A percentile compares a stretch with the other conserved stretches of the same genome.
Evolutionary conservation across 2,888 invertebrate genomes (phyloP).

Genomic region (Synergus japonicus): DNA sequence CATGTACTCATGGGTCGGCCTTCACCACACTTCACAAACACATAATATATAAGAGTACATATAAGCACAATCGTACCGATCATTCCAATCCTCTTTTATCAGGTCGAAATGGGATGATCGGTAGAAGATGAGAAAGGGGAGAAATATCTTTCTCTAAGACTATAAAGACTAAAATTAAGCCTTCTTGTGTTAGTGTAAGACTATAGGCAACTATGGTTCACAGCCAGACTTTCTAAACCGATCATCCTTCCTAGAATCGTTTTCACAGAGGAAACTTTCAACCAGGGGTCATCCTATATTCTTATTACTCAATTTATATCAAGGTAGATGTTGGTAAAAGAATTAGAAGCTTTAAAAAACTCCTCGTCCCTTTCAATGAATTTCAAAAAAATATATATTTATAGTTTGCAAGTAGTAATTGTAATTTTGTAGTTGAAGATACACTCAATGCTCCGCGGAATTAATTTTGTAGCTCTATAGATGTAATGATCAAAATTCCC

Average conservation of each 20-base stretch:
- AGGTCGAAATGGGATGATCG: slow-evolving; percentile 18
- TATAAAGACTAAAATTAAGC: slow-evolving; percentile 6
- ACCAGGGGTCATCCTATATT: not conserved
- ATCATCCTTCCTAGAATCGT: slow-evolving; percentile 30
- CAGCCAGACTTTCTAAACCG: slow-evolving; percentile 30
- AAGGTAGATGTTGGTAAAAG: too few relatives aligned
- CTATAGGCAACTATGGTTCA: slow-evolving; percentile 1
- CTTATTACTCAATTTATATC: slow-evolving; percentile 4
- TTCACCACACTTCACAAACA: slow-evolving; percentile 16
- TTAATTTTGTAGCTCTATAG: not conserved
- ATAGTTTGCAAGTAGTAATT: not conserved
- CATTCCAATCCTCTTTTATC: slow-evolving; percentile 17
- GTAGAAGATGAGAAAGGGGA: slow-evolving; percentile 25
- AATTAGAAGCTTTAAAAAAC: too few relatives aligned
- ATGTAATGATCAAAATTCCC: slow-evolving; percentile 4
- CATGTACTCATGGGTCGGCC: slow-evolving; percentile 12
- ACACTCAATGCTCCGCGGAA: not conserved
- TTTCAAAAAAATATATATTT: not conserved
- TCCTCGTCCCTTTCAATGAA: too few relatives aligned
- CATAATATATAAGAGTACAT: not conserved
- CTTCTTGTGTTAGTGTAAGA: not conserved
- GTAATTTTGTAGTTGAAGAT: not conserved
- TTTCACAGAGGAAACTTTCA: slow-evolving; percentile 38
- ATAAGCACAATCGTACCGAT: slow-evolving; percentile 20
- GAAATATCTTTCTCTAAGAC: slow-evolving; percentile 38